Conservation (phyloP, 2,888 invertebrate genomes). For the Caenorhabditis macrosperma region DNA sequence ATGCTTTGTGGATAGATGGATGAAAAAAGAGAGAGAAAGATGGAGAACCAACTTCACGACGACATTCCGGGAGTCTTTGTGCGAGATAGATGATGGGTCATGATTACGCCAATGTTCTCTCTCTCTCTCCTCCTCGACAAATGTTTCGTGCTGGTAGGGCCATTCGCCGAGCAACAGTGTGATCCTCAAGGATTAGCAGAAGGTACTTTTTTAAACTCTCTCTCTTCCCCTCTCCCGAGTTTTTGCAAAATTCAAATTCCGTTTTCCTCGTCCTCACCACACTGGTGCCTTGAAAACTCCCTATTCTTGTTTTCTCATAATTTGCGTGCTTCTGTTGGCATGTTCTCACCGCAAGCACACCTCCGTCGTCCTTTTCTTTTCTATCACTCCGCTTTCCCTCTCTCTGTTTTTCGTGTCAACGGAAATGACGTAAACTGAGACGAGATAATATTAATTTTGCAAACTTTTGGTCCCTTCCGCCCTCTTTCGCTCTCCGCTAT, state of each 20-base stretch:
- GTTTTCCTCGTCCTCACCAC: background rate
- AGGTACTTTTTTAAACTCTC: conserved; percentile 28
- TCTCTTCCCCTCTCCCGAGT: background rate
- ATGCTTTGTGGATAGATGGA: conserved; percentile 1
- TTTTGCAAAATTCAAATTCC: background rate
- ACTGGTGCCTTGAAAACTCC: no score
- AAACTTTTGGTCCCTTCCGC: conserved; percentile 4
- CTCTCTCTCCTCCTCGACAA: background rate
- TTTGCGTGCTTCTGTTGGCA: no score
- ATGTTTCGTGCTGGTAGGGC: conserved; percentile 2
- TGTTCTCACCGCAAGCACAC: background rate
- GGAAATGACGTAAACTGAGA: conserved; percentile 35
- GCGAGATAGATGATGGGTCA: conserved; percentile 20
- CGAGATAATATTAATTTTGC: conserved; percentile 10
- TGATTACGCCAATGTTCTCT: background rate
- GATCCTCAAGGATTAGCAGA: conserved; percentile 38
- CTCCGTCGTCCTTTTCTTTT: background rate
- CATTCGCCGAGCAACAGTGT: conserved; percentile 23
- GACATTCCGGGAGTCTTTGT: background rate
- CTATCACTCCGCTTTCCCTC: background rate
- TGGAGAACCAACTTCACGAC: conserved; percentile 10
- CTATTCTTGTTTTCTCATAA: no score
- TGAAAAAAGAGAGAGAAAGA: background rate
- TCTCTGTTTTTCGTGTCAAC: background rate
- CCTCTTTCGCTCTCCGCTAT: conserved; percentile 18